Evolutionary conservation across 2,113 vertebrate species (phyloP), one percentile per base, ranked within the genome.

Genomic region (Eleginops maclovinus): DNA sequence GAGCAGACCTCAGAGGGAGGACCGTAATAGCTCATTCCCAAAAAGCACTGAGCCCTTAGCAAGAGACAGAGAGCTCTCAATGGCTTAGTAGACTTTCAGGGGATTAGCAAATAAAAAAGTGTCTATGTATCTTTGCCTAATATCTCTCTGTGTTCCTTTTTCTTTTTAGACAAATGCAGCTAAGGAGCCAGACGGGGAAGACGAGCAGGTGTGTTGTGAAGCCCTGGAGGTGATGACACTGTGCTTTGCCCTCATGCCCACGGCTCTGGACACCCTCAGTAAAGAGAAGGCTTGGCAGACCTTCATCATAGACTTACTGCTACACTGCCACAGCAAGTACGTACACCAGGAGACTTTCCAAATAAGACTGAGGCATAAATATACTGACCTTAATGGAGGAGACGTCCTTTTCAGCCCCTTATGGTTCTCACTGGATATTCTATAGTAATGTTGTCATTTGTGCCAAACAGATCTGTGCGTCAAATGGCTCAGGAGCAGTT

Each of bases 241-340:
- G 68, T 99, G 98, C 88, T 99, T 99, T 71, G 98, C 98, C 88
- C 95, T 99, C 86, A 97, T 98, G 94, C 98, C 98, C 71, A 99
- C 97, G 1, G 98, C 97, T 77, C 93, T 99, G 75, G 98, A 99
- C 92, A 95, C 97, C 22, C 97, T 99, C 81, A 98, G 98, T 93
- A 99, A 99, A 93, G 98, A 99, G 87, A 99, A 99, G 81, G 98
- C 98, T 13, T 99, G 98, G 98, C 98, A 99, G 88, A 98, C 97
- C 0, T 99, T 99, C 87, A 99, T 99, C 90, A 99, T 99, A 88
- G 98, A 99, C 92, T 91, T 99, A 89, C 90, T 99, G 0, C 92
- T 99, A 88, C 98, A 99, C 91, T 99, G 98, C 94, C 98, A 99
- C 91, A 99, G 98, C 97, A 99, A 96, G 98, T 99, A 92, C 95